Evolutionary conservation across 2,113 vertebrate species (phyloP).

Genomic region (Upupa epops): DNA sequence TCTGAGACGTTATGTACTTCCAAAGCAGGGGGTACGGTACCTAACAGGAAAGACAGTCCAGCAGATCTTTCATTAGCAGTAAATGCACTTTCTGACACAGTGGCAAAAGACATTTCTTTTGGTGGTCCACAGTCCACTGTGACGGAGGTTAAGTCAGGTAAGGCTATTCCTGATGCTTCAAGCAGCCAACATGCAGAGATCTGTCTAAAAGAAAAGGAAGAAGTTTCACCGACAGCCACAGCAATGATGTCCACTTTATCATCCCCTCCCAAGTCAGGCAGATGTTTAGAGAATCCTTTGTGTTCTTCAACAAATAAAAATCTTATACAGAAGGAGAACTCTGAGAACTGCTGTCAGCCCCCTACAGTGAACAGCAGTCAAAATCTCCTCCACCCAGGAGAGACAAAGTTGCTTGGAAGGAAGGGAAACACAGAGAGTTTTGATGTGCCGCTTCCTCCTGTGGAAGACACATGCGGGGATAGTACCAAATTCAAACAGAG

Average conservation of each 20-base stretch:
- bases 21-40: neutral
- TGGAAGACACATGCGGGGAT: neutral
- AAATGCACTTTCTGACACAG: neutral
- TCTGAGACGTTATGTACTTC: neutral
- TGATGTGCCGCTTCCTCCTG: neutral
- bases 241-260: neutral
- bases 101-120: conserved; percentile 17
- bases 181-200: neutral
- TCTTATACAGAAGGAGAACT: neutral
- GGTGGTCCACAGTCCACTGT: neutral
- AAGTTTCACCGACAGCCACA: neutral
- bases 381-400: neutral
- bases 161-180: neutral
- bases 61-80: neutral
- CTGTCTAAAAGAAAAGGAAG: neutral
- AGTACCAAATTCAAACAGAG: neutral
- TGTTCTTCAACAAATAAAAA: conserved; percentile 8
- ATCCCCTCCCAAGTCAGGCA: neutral
- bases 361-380: neutral
- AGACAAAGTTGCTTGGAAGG: neutral
- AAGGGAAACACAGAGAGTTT: neutral
- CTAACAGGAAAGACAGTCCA: neutral
- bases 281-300: neutral
- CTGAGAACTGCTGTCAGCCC: neutral
- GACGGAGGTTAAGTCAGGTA: neutral